Evolutionary conservation across 1,140 invertebrate species (phyloP), one percentile per base, ranked within the genome.

Genomic region (Cephus cinctus): DNA sequence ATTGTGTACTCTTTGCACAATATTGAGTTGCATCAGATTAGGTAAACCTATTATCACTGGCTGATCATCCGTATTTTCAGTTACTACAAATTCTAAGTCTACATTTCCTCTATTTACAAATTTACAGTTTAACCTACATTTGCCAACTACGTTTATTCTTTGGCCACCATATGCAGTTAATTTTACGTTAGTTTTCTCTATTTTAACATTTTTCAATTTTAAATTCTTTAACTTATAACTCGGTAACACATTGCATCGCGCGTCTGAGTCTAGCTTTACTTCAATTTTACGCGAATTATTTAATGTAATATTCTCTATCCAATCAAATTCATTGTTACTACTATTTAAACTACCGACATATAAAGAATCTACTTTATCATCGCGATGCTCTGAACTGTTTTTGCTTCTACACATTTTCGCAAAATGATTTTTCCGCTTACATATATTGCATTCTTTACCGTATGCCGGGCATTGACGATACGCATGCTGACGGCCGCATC

Each of bases 291-390:
- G n/a, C 14, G 18, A 19, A 21, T 31, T 21, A 14, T 43, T 56
- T 55, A n/a, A 55, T 57, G 11, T 52, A 23, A 42, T 61, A 50
- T n/a, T 47, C 42, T 43, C 34, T 50, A 43, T 54, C 20, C 22
- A 16, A 42, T 11, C 5, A n/a, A 18, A 18, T 18, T n/a, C 9
- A 16, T 36, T 12, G 18, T 27, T 21, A 25, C 23, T 12, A 8
- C 12, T n/a, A n/a, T n/a, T 12, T 36, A 15, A 18, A 4, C 34
- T 36, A 12, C 19, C 9, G 34, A 36, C 19, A 36, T 36, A 9
- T 15, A 18, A 9, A 4, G 9, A 12, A 36, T 12, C 19, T 36
- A 27, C 8, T 43, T 18, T 9, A n/a, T n/a, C 4, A 11, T 14
- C 27, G 16, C 30, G 22, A 11, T 32, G 16, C 42, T 18, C n/a